Evolutionary conservation across 2,888 invertebrate genomes (phyloP).

Genomic region (Salpingus planirostris): DNA sequence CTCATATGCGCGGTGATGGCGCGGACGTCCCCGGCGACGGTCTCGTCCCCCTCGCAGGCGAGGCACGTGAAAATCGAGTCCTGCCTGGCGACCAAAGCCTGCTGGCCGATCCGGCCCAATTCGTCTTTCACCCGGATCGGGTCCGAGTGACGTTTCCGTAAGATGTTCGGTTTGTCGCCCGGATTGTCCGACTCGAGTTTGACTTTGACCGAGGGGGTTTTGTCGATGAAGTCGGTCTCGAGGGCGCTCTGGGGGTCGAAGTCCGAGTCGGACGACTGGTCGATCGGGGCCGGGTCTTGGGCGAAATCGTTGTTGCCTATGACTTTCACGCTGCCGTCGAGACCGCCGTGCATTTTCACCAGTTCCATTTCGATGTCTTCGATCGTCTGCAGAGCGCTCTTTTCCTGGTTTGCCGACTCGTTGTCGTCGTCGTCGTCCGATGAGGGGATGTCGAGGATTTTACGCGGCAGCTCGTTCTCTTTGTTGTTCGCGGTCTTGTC

Average conservation of each 20-base stretch:
- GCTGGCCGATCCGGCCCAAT: constrained; percentile 11
- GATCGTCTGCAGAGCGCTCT: no score
- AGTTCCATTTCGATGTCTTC: constrained; percentile 38
- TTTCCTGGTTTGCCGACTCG: constrained; percentile 6
- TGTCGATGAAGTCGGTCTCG: constrained; percentile 22
- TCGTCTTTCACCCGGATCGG: constrained; percentile 18
- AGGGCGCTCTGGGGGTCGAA: constrained; percentile 24
- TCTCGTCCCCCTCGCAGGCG: constrained; percentile 42
- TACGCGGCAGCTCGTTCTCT: constrained; percentile 31
- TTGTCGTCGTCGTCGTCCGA: constrained; percentile 40
- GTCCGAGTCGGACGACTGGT: constrained; percentile 35
- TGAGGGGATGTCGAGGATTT: constrained; percentile 37
- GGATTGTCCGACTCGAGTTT: constrained; percentile 26
- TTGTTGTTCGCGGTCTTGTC: constrained; percentile 7
- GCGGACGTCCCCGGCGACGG: constrained; percentile 47
- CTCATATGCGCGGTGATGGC: constrained; percentile 55
- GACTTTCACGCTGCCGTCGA: constrained; percentile 10
- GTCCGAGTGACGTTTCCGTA: constrained; percentile 25
- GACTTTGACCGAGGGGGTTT: constrained; percentile 16
- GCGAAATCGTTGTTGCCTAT: constrained; percentile 15
- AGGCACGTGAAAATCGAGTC: constrained; percentile 48
- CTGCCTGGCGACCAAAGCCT: constrained; percentile 22
- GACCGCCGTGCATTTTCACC: constrained; percentile 34
- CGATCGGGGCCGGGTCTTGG: constrained; percentile 30
- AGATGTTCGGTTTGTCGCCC: constrained; percentile 30